Conservation (phyloP, 1,140 invertebrate genomes). For the Cotesia vestalis region DNA sequence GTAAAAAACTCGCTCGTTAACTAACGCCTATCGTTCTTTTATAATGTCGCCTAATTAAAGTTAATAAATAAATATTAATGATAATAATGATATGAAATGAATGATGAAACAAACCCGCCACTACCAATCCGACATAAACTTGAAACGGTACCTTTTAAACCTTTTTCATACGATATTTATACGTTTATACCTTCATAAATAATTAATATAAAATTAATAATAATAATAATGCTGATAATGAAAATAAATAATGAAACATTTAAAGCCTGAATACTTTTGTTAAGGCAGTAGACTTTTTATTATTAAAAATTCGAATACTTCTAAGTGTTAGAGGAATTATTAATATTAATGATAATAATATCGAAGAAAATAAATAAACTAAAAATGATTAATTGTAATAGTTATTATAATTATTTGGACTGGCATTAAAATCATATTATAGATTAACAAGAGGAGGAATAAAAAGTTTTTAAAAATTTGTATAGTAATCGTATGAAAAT, state of each 20-base stretch:
- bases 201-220: constrained; percentile 35
- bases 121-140: no score
- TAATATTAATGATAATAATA: constrained; percentile 18
- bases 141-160: constrained; percentile 55
- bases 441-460: constrained; percentile 39
- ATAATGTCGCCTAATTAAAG: constrained; percentile 56
- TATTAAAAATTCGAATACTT: constrained; percentile 51
- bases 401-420: constrained; percentile 39
- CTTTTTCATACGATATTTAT: constrained; percentile 61
- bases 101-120: constrained; percentile 14
- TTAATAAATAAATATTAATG: constrained; percentile 37
- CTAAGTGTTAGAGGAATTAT: constrained; percentile 48
- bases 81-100: constrained; percentile 32
- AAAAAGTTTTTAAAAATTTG: constrained; percentile 58
- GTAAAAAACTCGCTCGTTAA: constrained; percentile 20
- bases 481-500: constrained; percentile 59
- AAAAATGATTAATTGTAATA: constrained; percentile 46
- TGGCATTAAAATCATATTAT: constrained; percentile 56
- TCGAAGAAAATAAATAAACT: constrained; percentile 36
- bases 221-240: constrained; percentile 13
- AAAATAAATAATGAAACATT: no score
- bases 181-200: constrained; percentile 62
- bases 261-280: no score
- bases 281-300: no score
- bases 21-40: constrained; percentile 33